Base-by-base conservation (phyloP, 2,113 vertebrate genomes). In the Odontesthes bonariensis region DNA sequence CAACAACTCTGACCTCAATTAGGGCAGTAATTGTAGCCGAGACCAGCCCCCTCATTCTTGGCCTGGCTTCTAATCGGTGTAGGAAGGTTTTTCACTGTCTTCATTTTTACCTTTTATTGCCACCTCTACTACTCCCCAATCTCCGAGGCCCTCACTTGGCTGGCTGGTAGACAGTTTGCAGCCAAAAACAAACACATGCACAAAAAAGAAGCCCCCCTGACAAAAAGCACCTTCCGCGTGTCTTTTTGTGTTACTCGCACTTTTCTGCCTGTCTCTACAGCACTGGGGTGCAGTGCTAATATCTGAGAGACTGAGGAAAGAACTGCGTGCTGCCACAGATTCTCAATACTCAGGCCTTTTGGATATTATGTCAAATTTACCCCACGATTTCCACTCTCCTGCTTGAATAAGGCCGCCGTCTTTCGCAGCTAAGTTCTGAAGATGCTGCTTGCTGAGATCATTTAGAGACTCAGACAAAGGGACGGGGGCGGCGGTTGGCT, bases 1-100 rank as follows among this genome's bases (percentile, higher is more conserved):
- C 90, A 94, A 94, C 93, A 91, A 94, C 91, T 91, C 91, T 94
- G 93, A 94, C 94, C 94, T 92, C 93, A 93, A 94, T 95, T 93
- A 94, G 87, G 86, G 70, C 60, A 78, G 84, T 94, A 93, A 93
- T 93, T 94, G 94, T 92, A 90, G 91, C 88, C 60, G 82, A 89
- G 86, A 85, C 85, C 91, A 81, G 72, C 83, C 75, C 73, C 86
- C 82, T 57, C 33, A 75, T 88, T 75, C 76, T 81, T 49, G 47
- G 74, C 78, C 69, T 23, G 9, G 44, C 58, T 79, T 73, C 76
- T 93, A 93, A 94, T 93, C 92, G 89, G 92, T 93, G 92, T 90
- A 92, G 85, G 79, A 87, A 87, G 82, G 55, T 52, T 80, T 72
- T 76, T 44, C 68, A 81, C 54, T 58, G 38, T 69, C 9, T 49